A percentile compares a stretch with the other conserved stretches of the same genome.
Conservation (phyloP, 2,113 vertebrate species). For the Poeciliopsis occidentalis region DNA sequence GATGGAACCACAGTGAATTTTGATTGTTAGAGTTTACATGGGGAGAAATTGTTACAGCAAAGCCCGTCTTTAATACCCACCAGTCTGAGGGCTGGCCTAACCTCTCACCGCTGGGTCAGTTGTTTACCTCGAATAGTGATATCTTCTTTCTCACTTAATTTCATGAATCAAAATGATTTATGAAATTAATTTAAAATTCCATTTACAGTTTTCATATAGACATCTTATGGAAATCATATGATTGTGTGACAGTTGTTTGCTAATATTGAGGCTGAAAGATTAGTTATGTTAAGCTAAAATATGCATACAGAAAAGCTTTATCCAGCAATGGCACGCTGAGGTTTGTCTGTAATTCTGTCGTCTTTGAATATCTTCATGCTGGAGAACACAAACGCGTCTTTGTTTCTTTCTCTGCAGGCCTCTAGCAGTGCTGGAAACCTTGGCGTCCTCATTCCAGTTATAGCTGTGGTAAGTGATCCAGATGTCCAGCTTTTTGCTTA, state of each 20-base stretch:
- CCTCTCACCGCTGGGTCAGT: too few relatives aligned
- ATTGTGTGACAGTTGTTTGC: background rate
- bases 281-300: background rate
- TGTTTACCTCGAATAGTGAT: too few relatives aligned
- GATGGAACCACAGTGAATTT: too few relatives aligned
- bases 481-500: background rate
- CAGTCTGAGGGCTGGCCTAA: too few relatives aligned
- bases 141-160: too few relatives aligned
- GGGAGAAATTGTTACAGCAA: too few relatives aligned
- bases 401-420: constrained; percentile 79
- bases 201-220: background rate
- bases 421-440: constrained; percentile 98
- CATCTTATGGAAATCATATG: background rate
- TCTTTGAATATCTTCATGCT: background rate
- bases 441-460: constrained; percentile 96
- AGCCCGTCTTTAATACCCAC: too few relatives aligned
- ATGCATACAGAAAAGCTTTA: background rate
- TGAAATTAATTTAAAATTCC: too few relatives aligned
- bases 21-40: too few relatives aligned
- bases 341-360: background rate
- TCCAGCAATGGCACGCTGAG: too few relatives aligned
- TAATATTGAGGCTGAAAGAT: background rate
- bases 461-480: constrained; percentile 90
- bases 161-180: too few relatives aligned
- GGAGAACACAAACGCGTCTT: background rate